These are phyloP conservation scores for Rhipidura dahli DNA, from an alignment of 2,113 vertebrate genomes.

Conservation along the genomic window DNA sequence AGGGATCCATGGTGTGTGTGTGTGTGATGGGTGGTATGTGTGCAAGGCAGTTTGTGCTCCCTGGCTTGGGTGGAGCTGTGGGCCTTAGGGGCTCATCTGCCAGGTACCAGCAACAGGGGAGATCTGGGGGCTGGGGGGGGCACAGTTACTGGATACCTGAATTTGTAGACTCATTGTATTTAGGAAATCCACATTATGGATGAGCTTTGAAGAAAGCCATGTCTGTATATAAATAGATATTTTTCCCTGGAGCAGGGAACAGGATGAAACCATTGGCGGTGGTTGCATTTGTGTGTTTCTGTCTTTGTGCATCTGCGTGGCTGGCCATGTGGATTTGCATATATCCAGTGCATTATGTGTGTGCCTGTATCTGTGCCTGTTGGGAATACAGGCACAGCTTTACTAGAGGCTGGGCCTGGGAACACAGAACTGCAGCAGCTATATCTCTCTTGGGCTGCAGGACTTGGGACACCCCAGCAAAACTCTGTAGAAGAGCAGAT, in stretches of 20 bases:
- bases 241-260: neutral
- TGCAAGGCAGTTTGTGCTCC: neutral
- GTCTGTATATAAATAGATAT: neutral
- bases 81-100: fast-evolving
- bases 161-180: too few relatives aligned
- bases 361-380: neutral
- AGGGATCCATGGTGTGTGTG: neutral
- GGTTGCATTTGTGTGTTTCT: neutral
- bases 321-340: neutral
- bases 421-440: neutral
- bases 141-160: neutral
- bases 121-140: fast-evolving
- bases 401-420: neutral
- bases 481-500: neutral
- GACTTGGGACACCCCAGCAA: neutral
- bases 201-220: neutral
- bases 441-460: neutral
- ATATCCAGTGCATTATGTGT: neutral
- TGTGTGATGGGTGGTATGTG: neutral
- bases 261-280: neutral
- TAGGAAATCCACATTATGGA: neutral
- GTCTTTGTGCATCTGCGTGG: neutral
- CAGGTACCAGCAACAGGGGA: neutral
- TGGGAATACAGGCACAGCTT: neutral
- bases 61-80: neutral